Evolutionary conservation across 2,888 invertebrate genomes (phyloP), one percentile per base, ranked within the genome.

Genomic region (Habrosyne pyritoides): DNA sequence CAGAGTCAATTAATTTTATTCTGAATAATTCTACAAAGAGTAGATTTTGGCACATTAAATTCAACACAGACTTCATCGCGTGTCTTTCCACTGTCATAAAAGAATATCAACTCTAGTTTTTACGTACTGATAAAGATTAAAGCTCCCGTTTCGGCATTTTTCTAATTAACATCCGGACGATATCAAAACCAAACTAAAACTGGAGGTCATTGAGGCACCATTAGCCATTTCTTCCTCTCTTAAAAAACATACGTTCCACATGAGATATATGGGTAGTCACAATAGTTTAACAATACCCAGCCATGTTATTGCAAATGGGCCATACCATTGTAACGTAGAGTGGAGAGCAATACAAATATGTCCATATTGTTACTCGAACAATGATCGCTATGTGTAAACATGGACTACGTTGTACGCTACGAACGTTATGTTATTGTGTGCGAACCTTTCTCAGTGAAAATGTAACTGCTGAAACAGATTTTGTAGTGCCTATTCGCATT

Each of bases 331-430:
- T 33, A 33, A 33, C 42, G 42, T 18, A 8, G 6, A 18, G 42
- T 42, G 42, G 18, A 42, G 42, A 42, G 42, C 42, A 42, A 42
- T 42, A 18, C 42, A 42, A 42, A 42, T 42, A 42, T 42, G 42
- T 42, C 42, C 42, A 42, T 42, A 42, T 42, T 42, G 42, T 42
- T 42, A 14, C 7, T 18, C 42, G 8, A 42, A 42, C 42, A 42
- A 42, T 42, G 42, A 42, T 42, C 42, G 18, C 42, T 42, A 42
- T 42, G 42, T 42, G 42, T 42, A 42, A 42, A 42, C 42, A 42
- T 18, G 18, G 36, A 12, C 14, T 6, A 14, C 33, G 14, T 12
- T 30, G 14, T 14, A 24, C 24, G 36, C 30, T 4, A 14, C 18
- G 14, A 14, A 42, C 36, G 1, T 18, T 18, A 18, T 42, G 42